A percentile compares a stretch with the other conserved stretches of the same genome.
Evolutionary conservation across 53 echinoderm and acorn worm genomes (phyloP).

Genomic region (Echinarachnius parma): DNA sequence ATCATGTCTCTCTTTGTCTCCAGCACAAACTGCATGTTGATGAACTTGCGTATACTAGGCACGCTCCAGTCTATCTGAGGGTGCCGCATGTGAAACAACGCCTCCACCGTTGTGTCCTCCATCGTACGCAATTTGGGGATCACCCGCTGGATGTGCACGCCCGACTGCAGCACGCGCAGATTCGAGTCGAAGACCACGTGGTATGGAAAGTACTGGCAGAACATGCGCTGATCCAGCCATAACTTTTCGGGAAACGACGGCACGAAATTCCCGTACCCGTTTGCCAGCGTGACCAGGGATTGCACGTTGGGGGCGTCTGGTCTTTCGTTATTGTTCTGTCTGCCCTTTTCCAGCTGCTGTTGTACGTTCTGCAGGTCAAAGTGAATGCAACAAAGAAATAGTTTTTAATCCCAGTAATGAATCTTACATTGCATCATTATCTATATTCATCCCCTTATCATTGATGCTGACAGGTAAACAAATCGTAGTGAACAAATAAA

Average conservation of each 20-base stretch:
- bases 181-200: constrained; percentile 86
- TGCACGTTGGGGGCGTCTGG: constrained; percentile 16
- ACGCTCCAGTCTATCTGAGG: constrained; percentile 95
- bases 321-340: constrained; percentile 16
- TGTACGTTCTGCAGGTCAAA: constrained; percentile 21
- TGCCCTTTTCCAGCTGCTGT: not conserved
- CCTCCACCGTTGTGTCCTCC: constrained; percentile 65
- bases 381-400: no score
- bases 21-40: constrained; percentile 95
- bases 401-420: no score
- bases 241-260: constrained; percentile 87
- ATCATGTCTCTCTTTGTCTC: constrained; percentile 86
- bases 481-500: no score
- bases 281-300: constrained; percentile 54
- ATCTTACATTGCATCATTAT: not conserved
- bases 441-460: not conserved
- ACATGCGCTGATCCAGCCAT: constrained; percentile 87
- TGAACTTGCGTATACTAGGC: constrained; percentile 84
- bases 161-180: constrained; percentile 75
- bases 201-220: constrained; percentile 95
- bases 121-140: constrained; percentile 69
- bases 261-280: constrained; percentile 67
- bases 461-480: no score
- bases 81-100: constrained; percentile 84
- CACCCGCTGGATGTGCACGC: constrained; percentile 89